These are phyloP conservation scores for Muntiacus reevesi DNA, from an alignment of 2,113 vertebrate genomes.

Conservation along the genomic window DNA sequence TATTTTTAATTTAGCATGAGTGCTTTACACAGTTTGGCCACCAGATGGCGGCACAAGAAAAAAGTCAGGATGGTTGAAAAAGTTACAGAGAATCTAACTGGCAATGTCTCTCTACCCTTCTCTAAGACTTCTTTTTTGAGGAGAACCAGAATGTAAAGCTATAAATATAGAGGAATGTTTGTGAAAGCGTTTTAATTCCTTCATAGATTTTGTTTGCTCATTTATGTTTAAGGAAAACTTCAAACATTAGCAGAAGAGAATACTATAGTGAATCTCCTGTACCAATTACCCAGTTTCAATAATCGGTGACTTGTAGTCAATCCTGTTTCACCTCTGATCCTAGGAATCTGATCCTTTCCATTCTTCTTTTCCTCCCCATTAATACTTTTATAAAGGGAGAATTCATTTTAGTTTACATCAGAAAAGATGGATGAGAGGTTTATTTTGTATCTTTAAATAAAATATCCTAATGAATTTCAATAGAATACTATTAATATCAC, in stretches of 20 bases:
- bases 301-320: neutral
- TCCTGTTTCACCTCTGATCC: neutral
- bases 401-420: neutral
- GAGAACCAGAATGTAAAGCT: neutral
- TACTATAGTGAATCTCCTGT: neutral
- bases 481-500: neutral
- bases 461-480: neutral
- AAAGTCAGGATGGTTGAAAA: neutral
- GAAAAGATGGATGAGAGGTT: neutral
- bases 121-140: neutral
- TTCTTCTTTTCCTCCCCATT: neutral
- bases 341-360: neutral
- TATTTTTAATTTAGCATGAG: neutral
- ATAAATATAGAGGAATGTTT: neutral
- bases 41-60: slow-evolving; percentile 23
- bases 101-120: fast-evolving
- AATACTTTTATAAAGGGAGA: neutral
- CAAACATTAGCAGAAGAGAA: neutral
- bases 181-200: neutral
- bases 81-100: fast-evolving
- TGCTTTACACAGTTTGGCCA: neutral
- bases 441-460: neutral
- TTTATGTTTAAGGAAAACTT: neutral
- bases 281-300: neutral
- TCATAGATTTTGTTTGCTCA: neutral